phyloP scores from a whole-genome alignment of 2,113 vertebrate species.

The Pelobates fuscus region DNA sequence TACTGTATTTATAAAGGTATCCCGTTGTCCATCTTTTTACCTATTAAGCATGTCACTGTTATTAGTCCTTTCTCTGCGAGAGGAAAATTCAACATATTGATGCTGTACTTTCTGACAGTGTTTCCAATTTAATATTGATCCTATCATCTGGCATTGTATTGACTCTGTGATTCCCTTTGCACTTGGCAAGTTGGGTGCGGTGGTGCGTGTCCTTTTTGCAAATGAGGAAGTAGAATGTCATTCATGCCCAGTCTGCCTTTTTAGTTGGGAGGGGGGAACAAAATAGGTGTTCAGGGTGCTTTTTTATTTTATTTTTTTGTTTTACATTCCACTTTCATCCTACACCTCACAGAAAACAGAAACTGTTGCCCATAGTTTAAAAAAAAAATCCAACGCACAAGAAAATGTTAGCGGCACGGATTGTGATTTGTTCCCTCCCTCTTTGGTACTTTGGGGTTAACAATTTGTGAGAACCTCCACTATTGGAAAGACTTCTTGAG shows the following conservation, averaged over 20 bases:
- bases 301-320: neutral
- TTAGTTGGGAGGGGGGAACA: neutral
- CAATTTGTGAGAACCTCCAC: too few relatives aligned
- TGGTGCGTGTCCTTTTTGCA: neutral
- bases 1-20: neutral
- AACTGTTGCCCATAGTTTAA: neutral
- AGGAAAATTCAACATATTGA: neutral
- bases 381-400: neutral
- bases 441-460: neutral
- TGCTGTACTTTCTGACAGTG: neutral
- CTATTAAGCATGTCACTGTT: neutral
- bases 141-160: neutral
- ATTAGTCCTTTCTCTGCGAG: neutral
- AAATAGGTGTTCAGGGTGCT: neutral
- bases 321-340: conserved; percentile 3
- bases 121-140: neutral
- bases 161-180: conserved; percentile 9
- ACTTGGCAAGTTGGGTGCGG: neutral
- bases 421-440: neutral
- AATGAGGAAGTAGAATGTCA: neutral
- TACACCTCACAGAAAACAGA: neutral
- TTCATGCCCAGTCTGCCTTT: neutral
- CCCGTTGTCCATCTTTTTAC: neutral
- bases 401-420: neutral
- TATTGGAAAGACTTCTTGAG: neutral